These are phyloP conservation scores for Poeciliopsis turrubarensis DNA, from an alignment of 2,113 vertebrate species.

Conservation along the genomic window DNA sequence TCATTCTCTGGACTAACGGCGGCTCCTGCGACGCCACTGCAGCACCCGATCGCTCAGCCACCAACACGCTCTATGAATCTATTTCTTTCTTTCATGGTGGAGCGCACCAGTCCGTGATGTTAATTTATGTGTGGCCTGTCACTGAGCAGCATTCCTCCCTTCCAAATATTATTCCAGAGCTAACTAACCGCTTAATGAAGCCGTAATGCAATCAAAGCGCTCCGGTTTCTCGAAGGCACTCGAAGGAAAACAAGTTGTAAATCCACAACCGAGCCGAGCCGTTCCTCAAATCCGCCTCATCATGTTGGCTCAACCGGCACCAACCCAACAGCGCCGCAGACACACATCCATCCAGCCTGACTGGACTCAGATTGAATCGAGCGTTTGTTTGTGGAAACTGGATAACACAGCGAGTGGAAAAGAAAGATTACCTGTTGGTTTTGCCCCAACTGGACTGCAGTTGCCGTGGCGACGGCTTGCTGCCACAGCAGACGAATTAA, in stretches of 20 bases:
- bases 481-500: slow-evolving; percentile 52
- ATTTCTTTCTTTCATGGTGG: slow-evolving; percentile 16
- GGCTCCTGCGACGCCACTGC: background rate
- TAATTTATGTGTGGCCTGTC: slow-evolving; percentile 61
- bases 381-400: slow-evolving; percentile 69
- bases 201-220: slow-evolving; percentile 62
- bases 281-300: slow-evolving; percentile 68
- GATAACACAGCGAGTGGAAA: slow-evolving; percentile 56
- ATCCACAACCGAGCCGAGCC: slow-evolving; percentile 47
- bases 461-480: slow-evolving; percentile 63
- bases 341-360: slow-evolving; percentile 54
- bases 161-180: slow-evolving; percentile 70
- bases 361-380: slow-evolving; percentile 40
- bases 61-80: slow-evolving; percentile 33
- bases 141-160: slow-evolving; percentile 55
- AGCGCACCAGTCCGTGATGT: slow-evolving; percentile 38
- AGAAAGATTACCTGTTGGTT: slow-evolving; percentile 55
- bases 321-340: slow-evolving; percentile 40
- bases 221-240: slow-evolving; percentile 44
- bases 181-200: slow-evolving; percentile 70
- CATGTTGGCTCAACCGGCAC: slow-evolving; percentile 68
- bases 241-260: slow-evolving; percentile 31
- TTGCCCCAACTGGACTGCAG: slow-evolving; percentile 17
- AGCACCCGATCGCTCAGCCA: slow-evolving; percentile 14
- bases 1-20: slow-evolving; percentile 4